Conservation (phyloP, 2,888 invertebrate species). For the Scaptodrosophila latifasciaeformis region DNA sequence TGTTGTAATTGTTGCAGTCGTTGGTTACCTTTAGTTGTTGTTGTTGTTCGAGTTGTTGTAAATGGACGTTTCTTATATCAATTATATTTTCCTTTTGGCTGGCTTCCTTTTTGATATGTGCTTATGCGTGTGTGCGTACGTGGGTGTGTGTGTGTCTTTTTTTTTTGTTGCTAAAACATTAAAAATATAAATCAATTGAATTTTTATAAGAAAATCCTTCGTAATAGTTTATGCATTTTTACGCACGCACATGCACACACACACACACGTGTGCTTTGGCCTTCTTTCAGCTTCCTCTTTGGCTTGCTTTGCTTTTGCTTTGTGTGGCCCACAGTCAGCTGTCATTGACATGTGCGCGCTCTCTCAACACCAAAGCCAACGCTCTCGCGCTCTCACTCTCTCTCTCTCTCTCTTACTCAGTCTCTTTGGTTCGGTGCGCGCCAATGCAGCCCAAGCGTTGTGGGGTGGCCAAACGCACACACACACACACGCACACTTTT, state of each 20-base stretch:
- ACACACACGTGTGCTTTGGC: constrained; percentile 10
- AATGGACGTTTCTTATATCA: constrained; percentile 50
- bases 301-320: constrained; percentile 21
- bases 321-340: constrained; percentile 48
- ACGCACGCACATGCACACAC: constrained; percentile 7
- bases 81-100: not conserved
- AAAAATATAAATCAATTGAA: not conserved
- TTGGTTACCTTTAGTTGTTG: not conserved
- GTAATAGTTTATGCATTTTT: constrained; percentile 12
- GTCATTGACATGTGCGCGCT: constrained; percentile 58
- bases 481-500: not conserved
- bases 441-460: constrained; percentile 21
- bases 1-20: constrained; percentile 7
- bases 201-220: not conserved
- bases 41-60: constrained; percentile 38
- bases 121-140: constrained; percentile 16
- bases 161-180: constrained; percentile 8
- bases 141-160: no score
- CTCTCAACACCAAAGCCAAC: constrained; percentile 37
- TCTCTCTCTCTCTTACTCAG: constrained; percentile 6
- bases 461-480: constrained; percentile 32
- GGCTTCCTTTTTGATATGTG: constrained; percentile 30
- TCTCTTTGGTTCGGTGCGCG: constrained; percentile 16
- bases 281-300: constrained; percentile 15
- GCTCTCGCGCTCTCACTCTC: constrained; percentile 15